A percentile compares a stretch with the other conserved stretches of the same genome.
Evolutionary conservation across 2,113 vertebrate species (phyloP).

Genomic region (Nothocercus julius): DNA sequence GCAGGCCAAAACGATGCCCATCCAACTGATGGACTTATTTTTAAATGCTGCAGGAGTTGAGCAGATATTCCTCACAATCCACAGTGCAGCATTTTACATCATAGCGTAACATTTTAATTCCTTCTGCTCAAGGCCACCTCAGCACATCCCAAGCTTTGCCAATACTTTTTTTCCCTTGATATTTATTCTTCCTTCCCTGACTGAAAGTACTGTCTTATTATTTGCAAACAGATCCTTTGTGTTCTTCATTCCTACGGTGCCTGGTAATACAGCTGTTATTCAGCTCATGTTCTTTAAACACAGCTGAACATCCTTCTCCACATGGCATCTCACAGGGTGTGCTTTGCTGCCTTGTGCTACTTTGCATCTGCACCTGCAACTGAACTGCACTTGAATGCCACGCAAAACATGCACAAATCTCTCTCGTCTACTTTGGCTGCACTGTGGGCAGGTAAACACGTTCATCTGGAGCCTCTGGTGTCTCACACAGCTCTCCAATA

Average conservation of each 20-base stretch:
- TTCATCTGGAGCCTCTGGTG: background rate
- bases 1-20: background rate
- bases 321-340: background rate
- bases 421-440: background rate
- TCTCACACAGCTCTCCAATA: background rate
- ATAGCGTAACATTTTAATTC: background rate
- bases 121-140: background rate
- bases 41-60: background rate
- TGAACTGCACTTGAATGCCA: background rate
- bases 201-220: background rate
- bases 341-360: background rate
- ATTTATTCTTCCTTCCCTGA: background rate
- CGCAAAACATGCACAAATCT: background rate
- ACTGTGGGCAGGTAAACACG: background rate
- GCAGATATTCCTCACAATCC: background rate
- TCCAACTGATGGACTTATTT: background rate
- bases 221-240: fast-evolving
- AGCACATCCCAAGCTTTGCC: background rate
- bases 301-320: background rate
- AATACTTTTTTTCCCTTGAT: background rate
- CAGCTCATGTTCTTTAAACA: background rate
- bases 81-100: fast-evolving
- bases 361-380: background rate
- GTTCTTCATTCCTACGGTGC: background rate
- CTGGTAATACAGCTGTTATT: background rate